Base-by-base conservation (phyloP, 2,797 vertebrate species). In the Semaprochilodus insignis region DNA sequence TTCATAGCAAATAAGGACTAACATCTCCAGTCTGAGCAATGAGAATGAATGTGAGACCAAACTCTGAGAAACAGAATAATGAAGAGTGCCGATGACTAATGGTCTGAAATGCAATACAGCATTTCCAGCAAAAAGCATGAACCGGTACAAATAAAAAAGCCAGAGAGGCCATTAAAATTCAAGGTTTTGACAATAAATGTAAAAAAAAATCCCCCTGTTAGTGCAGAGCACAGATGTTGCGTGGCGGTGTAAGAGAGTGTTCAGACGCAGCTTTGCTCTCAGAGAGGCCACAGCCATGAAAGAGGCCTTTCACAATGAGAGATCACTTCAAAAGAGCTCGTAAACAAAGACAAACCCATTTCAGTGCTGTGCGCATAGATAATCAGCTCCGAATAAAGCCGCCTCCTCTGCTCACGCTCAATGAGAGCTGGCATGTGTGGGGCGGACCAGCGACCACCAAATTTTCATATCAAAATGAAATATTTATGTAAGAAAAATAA, bases 241-340 rank as follows among this genome's bases (percentile, higher is more conserved):
- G 65, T 82, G 88, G 87, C 89, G 88, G 87, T 80, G 88, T 78
- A 78, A 80, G 81, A 81, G 88, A 81, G 88, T 85, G 87, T 83
- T 88, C 81, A 72, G 80, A 83, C 80, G 81, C 65, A 80, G 78
- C 36, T 81, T 80, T 84, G 31, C 70, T 87, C 89, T 91, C 88
- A 78, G 87, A 90, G 88, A 88, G 90, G 87, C 89, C 85, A 83
- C 74, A 81, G 79, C 90, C 88, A 89, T 93, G 91, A 94, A 95
- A 95, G 92, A 84, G 88, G 83, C 1, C 88, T 86, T 87, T 88
- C 88, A 93, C 90, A 93, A 93, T 93, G 89, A 93, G 90, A 91
- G 78, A 92, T 92, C 93, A 93, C 93, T 94, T 96, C 94, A 96
- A 95, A 95, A 93, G 94, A 90, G 90, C 91, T 91, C 77, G 90